These are phyloP conservation scores for Prunella fulvescens DNA, from an alignment of 2,113 vertebrate species.

Conservation along the genomic window DNA sequence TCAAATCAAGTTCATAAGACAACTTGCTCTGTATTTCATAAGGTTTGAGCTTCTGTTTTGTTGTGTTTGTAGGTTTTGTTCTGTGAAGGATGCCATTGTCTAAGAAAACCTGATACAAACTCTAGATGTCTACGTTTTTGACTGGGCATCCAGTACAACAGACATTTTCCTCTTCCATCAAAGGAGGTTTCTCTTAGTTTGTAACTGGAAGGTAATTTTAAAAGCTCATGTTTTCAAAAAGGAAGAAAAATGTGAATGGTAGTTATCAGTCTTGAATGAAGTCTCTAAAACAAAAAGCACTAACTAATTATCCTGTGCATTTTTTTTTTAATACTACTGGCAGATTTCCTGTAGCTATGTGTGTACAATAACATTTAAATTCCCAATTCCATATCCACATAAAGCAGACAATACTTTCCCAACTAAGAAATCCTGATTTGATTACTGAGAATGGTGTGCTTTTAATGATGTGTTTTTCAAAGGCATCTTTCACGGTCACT, in stretches of 20 bases:
- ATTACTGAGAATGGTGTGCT: background rate
- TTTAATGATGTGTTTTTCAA: background rate
- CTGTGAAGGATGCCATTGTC: background rate
- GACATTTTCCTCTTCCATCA: background rate
- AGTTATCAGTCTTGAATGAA: background rate
- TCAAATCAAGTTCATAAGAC: background rate
- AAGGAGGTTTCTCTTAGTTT: background rate
- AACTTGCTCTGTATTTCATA: background rate
- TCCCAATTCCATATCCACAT: background rate
- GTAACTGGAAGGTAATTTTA: background rate
- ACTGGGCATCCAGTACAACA: background rate
- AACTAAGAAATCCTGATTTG: background rate
- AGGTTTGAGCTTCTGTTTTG: background rate
- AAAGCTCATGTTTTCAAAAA: background rate
- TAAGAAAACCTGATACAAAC: background rate
- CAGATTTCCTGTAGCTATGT: background rate
- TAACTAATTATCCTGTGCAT: background rate
- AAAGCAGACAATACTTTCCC: background rate
- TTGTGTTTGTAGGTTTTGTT: background rate
- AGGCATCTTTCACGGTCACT: background rate
- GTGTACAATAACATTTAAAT: background rate
- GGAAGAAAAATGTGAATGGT: background rate
- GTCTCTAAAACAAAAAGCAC: background rate
- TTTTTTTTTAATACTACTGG: background rate
- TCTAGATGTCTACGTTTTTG: background rate